Conservation (phyloP, 2,113 vertebrate genomes). For the Oreochromis niloticus region DNA sequence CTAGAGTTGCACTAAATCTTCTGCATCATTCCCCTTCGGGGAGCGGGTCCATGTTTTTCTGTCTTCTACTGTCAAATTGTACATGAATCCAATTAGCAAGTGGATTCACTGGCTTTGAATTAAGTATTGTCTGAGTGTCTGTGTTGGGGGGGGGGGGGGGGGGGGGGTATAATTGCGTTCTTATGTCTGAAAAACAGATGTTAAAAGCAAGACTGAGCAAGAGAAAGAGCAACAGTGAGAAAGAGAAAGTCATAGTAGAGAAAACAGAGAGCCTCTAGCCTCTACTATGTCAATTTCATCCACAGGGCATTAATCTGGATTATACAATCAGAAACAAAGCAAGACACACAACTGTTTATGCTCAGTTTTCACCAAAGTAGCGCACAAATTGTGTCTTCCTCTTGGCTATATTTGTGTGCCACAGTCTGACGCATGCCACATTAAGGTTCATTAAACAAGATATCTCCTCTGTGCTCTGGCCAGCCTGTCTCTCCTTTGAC, state of each 20-base stretch:
- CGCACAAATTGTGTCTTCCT: neutral
- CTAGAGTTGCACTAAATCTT: slow-evolving; percentile 59
- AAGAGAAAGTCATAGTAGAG: neutral
- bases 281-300: neutral
- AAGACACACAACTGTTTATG: neutral
- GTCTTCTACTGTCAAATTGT: neutral
- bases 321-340: neutral
- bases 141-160: no score
- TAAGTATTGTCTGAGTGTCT: neutral
- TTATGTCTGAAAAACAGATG: neutral
- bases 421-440: neutral
- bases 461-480: slow-evolving; percentile 17
- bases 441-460: slow-evolving; percentile 19
- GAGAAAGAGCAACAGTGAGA: neutral
- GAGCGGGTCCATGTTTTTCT: slow-evolving; percentile 4
- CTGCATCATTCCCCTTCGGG: slow-evolving; percentile 21
- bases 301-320: neutral
- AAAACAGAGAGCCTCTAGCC: neutral
- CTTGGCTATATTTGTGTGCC: neutral
- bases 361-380: neutral
- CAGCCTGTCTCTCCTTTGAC: slow-evolving; percentile 27
- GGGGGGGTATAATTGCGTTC: neutral
- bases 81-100: neutral
- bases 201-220: neutral
- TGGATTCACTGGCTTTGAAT: neutral